Evolutionary conservation across 2,888 invertebrate genomes (phyloP).

Genomic region (Phaedon cochleariae): DNA sequence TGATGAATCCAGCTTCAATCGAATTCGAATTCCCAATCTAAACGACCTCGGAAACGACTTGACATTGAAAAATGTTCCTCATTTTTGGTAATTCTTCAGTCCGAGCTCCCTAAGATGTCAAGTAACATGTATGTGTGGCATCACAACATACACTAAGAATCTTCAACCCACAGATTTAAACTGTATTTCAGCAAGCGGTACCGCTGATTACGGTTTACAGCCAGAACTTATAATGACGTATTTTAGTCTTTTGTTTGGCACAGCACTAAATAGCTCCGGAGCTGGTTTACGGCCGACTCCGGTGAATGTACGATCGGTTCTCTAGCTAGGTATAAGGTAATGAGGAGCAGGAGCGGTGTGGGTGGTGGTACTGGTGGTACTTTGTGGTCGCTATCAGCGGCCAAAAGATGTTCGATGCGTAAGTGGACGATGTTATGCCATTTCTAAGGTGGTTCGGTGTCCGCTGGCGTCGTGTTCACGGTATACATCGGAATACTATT

Average conservation of each 20-base stretch:
- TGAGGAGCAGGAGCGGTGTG: constrained; percentile 56
- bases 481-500: background rate
- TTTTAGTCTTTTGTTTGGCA: constrained; percentile 54
- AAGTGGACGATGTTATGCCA: background rate
- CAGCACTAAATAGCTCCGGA: constrained; percentile 57
- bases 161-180: too few relatives aligned
- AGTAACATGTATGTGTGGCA: too few relatives aligned
- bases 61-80: too few relatives aligned
- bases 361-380: constrained; percentile 44
- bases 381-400: background rate
- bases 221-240: constrained; percentile 57
- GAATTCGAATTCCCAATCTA: too few relatives aligned
- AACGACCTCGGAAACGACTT: too few relatives aligned
- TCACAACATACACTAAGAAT: too few relatives aligned
- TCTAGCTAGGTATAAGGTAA: constrained; percentile 49
- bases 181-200: constrained; percentile 30
- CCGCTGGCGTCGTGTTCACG: background rate
- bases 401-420: background rate
- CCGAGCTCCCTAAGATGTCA: too few relatives aligned
- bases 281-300: constrained; percentile 56
- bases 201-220: constrained; percentile 57
- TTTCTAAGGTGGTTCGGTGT: background rate
- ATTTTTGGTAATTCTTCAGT: too few relatives aligned
- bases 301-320: constrained; percentile 53
- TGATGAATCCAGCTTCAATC: too few relatives aligned